These are phyloP conservation scores for Neoitamus cyanurus DNA, from an alignment of 2,888 invertebrate species.

Conservation along the genomic window DNA sequence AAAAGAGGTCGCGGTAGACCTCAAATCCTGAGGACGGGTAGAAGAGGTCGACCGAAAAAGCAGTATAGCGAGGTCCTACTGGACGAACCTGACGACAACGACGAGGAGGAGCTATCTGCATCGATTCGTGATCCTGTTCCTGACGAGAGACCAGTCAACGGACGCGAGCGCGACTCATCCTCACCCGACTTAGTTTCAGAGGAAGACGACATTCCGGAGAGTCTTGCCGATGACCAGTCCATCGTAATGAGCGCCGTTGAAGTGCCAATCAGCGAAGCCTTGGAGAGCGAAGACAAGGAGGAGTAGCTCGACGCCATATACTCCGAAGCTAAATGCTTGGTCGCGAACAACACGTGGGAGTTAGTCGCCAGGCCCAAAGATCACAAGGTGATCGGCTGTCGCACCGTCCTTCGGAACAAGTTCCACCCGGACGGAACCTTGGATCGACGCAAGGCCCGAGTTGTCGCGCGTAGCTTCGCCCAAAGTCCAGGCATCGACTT, in stretches of 20 bases:
- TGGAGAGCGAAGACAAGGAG: not conserved
- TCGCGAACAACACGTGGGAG: conserved; percentile 52
- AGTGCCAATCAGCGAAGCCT: not conserved
- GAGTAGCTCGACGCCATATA: not conserved
- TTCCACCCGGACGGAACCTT: not conserved
- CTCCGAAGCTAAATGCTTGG: conserved; percentile 48
- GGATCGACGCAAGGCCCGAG: not conserved
- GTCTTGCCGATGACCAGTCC: too few relatives aligned
- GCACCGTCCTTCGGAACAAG: not conserved
- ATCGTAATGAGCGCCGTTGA: not conserved
- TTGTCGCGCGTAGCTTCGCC: not conserved
- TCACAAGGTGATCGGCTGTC: conserved; percentile 21
- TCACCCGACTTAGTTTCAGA: too few relatives aligned
- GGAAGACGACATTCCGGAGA: too few relatives aligned
- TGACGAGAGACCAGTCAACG: too few relatives aligned
- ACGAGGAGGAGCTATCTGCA: too few relatives aligned
- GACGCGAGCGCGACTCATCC: too few relatives aligned
- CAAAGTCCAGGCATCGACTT: too few relatives aligned
- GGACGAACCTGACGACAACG: not conserved
- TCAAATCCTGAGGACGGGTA: not conserved
- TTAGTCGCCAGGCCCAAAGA: conserved; percentile 41
- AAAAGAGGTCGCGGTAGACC: not conserved
- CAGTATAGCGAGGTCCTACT: not conserved
- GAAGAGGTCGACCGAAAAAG: not conserved
- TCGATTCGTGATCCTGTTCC: too few relatives aligned